Evolutionary conservation across 2,888 invertebrate genomes (phyloP).

Genomic region (Tanypteryx hageni): DNA sequence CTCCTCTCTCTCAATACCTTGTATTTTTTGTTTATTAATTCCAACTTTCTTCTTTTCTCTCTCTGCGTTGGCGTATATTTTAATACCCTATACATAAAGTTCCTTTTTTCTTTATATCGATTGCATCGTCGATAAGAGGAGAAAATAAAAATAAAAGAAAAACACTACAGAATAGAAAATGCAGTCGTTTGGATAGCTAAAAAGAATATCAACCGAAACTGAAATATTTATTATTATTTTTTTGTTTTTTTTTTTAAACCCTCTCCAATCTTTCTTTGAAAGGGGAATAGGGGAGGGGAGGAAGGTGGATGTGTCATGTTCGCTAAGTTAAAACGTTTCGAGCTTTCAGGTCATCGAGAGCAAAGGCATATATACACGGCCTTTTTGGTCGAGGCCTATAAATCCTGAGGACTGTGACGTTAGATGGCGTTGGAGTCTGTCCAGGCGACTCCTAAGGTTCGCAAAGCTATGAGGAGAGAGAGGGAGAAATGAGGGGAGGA

Average conservation of each 20-base stretch:
- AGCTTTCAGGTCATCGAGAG: slow-evolving; percentile 23
- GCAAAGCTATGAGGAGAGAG: neutral
- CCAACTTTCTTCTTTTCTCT: no score
- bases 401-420: neutral
- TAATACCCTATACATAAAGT: no score
- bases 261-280: neutral
- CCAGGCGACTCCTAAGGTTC: neutral
- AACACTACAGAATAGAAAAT: neutral
- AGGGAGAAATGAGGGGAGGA: neutral
- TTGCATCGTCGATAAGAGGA: neutral
- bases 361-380: neutral
- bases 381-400: neutral
- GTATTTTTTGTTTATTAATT: neutral
- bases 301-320: neutral
- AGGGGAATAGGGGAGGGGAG: neutral
- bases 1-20: neutral
- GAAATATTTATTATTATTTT: neutral
- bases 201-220: neutral
- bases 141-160: neutral
- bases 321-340: neutral
- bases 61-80: no score
- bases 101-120: neutral
- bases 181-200: neutral
- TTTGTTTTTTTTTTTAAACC: neutral
- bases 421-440: neutral